phyloP scores from a whole-genome alignment of 2,888 invertebrate genomes.

The Tipula helvola region DNA sequence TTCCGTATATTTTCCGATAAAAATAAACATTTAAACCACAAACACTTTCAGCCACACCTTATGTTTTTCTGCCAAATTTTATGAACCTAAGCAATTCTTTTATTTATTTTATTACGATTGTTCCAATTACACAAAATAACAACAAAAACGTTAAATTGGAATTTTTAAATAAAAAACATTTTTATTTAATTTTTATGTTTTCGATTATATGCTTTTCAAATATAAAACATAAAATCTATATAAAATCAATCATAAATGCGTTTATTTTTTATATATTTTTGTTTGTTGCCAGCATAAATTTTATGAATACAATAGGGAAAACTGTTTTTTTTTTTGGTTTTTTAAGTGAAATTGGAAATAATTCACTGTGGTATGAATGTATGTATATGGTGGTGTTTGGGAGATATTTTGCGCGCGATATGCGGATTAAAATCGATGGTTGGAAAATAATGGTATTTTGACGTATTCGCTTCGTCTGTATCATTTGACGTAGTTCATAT shows the following conservation, averaged over 20 bases:
- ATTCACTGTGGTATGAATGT: neutral
- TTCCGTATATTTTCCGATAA: neutral
- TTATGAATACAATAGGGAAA: neutral
- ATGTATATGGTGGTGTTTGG: neutral
- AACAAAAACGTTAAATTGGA: neutral
- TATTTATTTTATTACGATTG: neutral
- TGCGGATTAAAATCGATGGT: neutral
- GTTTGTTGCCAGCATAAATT: neutral
- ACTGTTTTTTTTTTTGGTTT: neutral
- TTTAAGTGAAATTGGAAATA: neutral
- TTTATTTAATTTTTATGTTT: neutral
- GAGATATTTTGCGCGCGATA: neutral
- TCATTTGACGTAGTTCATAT: neutral
- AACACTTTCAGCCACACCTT: neutral
- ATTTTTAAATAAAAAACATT: neutral
- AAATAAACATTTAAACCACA: neutral
- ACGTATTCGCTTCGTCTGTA: neutral
- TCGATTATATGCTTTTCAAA: neutral
- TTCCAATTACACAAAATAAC: neutral
- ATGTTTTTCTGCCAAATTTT: neutral
- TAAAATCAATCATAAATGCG: neutral
- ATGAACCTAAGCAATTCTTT: neutral
- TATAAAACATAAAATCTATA: neutral
- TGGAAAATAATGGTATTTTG: neutral
- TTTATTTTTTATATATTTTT: neutral